Conservation (phyloP, 2,113 vertebrate species). For the Carassius auratus region DNA sequence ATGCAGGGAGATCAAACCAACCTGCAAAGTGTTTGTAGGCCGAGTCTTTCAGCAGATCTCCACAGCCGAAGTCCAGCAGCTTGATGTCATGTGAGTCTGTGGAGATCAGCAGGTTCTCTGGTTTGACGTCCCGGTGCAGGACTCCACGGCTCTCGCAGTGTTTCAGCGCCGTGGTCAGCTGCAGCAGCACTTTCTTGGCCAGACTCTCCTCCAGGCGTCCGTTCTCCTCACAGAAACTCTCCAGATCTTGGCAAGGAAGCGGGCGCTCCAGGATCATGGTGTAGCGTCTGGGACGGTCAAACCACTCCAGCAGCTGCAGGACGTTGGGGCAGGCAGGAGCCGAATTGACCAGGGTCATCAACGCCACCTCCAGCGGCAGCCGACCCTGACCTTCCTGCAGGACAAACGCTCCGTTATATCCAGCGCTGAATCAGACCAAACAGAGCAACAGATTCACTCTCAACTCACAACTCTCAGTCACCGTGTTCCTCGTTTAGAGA, state of each 20-base stretch:
- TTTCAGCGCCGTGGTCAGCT: conserved; percentile 46
- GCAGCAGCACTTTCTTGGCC: neutral
- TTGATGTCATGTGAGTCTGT: conserved; percentile 62
- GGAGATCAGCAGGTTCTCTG: conserved; percentile 76
- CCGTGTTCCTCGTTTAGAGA: too few relatives aligned
- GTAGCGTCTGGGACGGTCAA: conserved; percentile 40
- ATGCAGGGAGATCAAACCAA: conserved; percentile 28
- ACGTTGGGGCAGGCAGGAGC: neutral
- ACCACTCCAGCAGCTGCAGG: conserved; percentile 60
- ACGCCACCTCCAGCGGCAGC: neutral
- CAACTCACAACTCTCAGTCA: neutral
- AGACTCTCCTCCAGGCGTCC: conserved; percentile 46
- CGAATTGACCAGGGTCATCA: neutral
- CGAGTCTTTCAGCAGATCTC: conserved; percentile 58
- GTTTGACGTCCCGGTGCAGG: conserved; percentile 70
- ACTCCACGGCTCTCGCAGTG: conserved; percentile 55
- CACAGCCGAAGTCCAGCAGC: conserved; percentile 71
- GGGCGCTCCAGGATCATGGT: neutral
- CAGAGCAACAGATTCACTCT: neutral
- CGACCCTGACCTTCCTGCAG: neutral
- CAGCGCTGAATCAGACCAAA: neutral
- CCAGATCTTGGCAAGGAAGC: conserved; percentile 32
- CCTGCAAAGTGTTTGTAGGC: conserved; percentile 53
- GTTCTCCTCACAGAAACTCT: conserved; percentile 59
- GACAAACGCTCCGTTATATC: neutral